Evolutionary conservation across 2,888 invertebrate species (phyloP), one percentile per base, ranked within the genome.

Genomic region (Lamproptera curius): DNA sequence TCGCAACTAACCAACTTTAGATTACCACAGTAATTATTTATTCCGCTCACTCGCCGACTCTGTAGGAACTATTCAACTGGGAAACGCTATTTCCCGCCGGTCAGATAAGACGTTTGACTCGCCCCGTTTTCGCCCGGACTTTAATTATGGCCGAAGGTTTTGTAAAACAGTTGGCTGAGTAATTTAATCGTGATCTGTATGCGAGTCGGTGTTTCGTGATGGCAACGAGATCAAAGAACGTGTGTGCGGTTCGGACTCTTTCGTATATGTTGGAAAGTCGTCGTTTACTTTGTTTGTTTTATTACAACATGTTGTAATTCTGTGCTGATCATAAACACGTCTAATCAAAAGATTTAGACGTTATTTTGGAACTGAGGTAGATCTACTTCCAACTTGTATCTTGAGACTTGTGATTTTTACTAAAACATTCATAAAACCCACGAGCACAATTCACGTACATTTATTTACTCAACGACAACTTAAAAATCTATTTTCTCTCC

Each of bases 51-150:
- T 82, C 77, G 70, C 78, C 66, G 63, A 77, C 67, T 79, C 72
- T 62, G 65, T 62, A 55, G 72, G 68, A 79, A 85, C 87, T 83
- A 85, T 86, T 86, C 82, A 86, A 63, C 65, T 76, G 78, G 80
- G 85, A 83, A 86, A 84, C 79, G 80, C 83, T 78, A 85, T 85
- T 85, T 81, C 85, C 73, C 79, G 66, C 62, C 73, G 82, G 85
- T 81, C 85, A 85, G 87, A 87, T 87, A 87, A 87, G 87, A 77
- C 87, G 85, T 85, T 83, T 85, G 85, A 87, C 86, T 84, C 79
- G 56, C 74, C 76, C 79, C 77, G 75, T 81, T 85, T 84, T 83
- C 80, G 76, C 70, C 73, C 65, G 65, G 83, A 76, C 81, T 86
- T 87, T 87, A 87, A 87, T 87, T 87, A 85, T 85, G 73, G 86